Evolutionary conservation across 2,113 vertebrate species (phyloP).

Genomic region (Brachyhypopomus occidentalis): DNA sequence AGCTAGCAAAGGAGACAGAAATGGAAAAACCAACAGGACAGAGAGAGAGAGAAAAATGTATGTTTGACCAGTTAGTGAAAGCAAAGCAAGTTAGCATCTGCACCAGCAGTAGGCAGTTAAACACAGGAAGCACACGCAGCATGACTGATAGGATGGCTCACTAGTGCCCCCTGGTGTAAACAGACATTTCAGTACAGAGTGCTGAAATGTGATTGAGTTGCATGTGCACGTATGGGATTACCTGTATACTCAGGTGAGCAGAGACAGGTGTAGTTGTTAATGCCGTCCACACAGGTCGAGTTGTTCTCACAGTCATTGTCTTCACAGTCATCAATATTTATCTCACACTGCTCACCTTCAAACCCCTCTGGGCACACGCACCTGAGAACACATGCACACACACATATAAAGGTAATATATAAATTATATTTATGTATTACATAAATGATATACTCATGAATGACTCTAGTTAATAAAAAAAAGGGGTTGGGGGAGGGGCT

Average conservation of each 20-base stretch:
- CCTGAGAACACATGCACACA: slow-evolving; percentile 68
- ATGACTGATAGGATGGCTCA: neutral
- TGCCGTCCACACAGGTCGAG: slow-evolving; percentile 94
- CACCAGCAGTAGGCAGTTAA: slow-evolving; percentile 31
- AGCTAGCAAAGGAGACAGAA: slow-evolving; percentile 80
- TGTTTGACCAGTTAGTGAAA: slow-evolving; percentile 67
- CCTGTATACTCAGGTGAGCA: slow-evolving; percentile 97
- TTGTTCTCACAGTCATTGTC: slow-evolving; percentile 99
- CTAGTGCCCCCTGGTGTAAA: no score
- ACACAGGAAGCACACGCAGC: slow-evolving; percentile 23
- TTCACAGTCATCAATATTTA: slow-evolving; percentile 97
- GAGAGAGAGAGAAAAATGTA: slow-evolving; percentile 52
- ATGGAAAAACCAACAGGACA: slow-evolving; percentile 55
- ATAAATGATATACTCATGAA: no score
- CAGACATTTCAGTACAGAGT: neutral
- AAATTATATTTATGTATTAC: no score
- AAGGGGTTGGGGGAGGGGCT: no score
- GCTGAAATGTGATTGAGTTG: neutral
- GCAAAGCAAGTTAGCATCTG: slow-evolving; percentile 60
- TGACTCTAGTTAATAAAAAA: no score
- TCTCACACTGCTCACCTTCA: slow-evolving; percentile 91
- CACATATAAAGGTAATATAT: neutral
- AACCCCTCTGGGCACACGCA: slow-evolving; percentile 95
- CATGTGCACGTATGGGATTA: slow-evolving; percentile 62
- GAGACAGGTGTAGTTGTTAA: slow-evolving; percentile 98